phyloP scores from a whole-genome alignment of 2,888 invertebrate species.

The Drosophila planitibia region DNA sequence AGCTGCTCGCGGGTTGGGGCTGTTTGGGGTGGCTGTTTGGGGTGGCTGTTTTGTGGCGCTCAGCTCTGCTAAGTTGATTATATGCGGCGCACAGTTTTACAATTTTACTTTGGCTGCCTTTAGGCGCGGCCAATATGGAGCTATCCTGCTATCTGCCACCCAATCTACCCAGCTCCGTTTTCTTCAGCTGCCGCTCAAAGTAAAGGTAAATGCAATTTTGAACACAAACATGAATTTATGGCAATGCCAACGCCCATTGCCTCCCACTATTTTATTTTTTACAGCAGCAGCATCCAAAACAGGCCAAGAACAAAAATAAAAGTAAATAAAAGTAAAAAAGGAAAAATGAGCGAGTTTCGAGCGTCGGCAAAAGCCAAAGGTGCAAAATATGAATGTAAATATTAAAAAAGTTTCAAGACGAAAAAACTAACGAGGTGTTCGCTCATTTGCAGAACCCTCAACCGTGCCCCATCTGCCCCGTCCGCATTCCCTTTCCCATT shows the following conservation, averaged over 20 bases:
- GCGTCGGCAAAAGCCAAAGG: constrained; percentile 62
- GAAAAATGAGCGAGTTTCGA: constrained; percentile 22
- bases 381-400: constrained; percentile 82
- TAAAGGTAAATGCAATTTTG: constrained; percentile 78
- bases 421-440: constrained; percentile 79
- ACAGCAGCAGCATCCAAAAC: constrained; percentile 31
- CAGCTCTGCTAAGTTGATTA: constrained; percentile 70
- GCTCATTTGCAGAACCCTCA: constrained; percentile 63
- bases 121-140: constrained; percentile 73
- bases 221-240: constrained; percentile 80
- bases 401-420: constrained; percentile 81
- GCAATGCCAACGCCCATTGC: constrained; percentile 13
- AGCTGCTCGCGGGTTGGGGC: not conserved
- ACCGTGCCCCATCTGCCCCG: not conserved
- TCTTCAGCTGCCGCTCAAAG: constrained; percentile 62
- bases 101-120: constrained; percentile 75
- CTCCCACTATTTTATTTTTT: constrained; percentile 24
- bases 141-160: constrained; percentile 11
- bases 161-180: constrained; percentile 2
- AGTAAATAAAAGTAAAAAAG: constrained; percentile 1
- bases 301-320: constrained; percentile 18
- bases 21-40: not conserved
- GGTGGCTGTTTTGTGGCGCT: constrained; percentile 10
- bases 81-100: constrained; percentile 67
- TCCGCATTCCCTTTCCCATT: not conserved